These are phyloP conservation scores for Pseudopleuronectes americanus DNA, from an alignment of 2,797 vertebrate species.

Conservation along the genomic window DNA sequence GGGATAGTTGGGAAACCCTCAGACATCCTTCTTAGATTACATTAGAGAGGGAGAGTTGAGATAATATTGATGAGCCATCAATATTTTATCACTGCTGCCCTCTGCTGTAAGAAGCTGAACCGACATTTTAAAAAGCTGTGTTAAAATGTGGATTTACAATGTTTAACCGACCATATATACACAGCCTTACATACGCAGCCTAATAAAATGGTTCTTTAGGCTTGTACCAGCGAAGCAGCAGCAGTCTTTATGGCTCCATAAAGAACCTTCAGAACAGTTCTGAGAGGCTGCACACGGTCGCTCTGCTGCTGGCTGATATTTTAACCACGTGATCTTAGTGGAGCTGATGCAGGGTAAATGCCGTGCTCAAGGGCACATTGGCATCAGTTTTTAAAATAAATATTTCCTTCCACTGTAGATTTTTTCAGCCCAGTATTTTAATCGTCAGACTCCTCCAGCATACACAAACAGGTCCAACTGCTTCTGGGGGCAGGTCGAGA, in stretches of 20 bases:
- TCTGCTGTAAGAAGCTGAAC: conserved; percentile 59
- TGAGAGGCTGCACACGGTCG: background rate
- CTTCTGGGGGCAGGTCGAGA: background rate
- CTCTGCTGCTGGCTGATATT: background rate
- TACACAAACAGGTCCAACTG: conserved; percentile 1
- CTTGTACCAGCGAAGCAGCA: background rate
- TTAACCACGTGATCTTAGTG: background rate
- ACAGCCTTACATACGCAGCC: no score
- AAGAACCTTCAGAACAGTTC: conserved; percentile 5
- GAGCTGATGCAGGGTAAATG: background rate
- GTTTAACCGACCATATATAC: conserved; percentile 15
- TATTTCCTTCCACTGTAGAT: background rate
- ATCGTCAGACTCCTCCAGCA: conserved; percentile 11
- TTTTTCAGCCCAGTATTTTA: background rate
- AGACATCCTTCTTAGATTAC: background rate
- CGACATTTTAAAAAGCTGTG: conserved; percentile 33
- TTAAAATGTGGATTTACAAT: conserved; percentile 31
- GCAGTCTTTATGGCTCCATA: conserved; percentile 26
- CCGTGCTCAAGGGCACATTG: conserved; percentile 4
- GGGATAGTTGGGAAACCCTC: background rate
- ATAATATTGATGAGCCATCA: conserved; percentile 12
- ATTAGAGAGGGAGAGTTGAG: background rate
- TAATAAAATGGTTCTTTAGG: conserved; percentile 50
- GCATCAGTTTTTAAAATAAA: background rate
- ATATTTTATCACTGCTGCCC: conserved; percentile 64